Evolutionary conservation across 1,140 invertebrate genomes (phyloP).

Genomic region (Mercenaria mercenaria): DNA sequence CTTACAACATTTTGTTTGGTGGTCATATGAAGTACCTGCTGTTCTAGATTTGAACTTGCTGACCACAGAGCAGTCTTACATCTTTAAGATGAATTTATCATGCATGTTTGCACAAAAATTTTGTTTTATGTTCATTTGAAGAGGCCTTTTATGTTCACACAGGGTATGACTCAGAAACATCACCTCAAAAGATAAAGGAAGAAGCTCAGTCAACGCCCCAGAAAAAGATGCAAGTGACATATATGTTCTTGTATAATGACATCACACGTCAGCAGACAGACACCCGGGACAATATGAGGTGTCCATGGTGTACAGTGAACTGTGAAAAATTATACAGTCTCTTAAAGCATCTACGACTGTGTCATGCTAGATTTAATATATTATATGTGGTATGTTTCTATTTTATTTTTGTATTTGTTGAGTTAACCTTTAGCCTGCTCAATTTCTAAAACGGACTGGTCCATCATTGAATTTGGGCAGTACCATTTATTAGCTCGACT

Average conservation of each 20-base stretch:
- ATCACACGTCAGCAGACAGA: slow-evolving; percentile 98
- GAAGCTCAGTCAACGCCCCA: slow-evolving; percentile 73
- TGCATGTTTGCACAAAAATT: no score
- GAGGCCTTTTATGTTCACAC: background rate
- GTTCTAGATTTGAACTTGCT: no score
- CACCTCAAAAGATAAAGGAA: slow-evolving; percentile 63
- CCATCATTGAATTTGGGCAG: no score
- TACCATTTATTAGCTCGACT: no score
- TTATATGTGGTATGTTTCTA: slow-evolving; percentile 92
- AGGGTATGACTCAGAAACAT: slow-evolving; percentile 12
- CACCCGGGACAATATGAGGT: slow-evolving; percentile 95
- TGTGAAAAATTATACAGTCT: slow-evolving; percentile 95
- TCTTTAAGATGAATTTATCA: no score
- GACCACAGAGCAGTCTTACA: no score
- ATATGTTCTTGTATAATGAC: slow-evolving; percentile 98
- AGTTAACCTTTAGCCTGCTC: no score
- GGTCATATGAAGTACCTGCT: no score
- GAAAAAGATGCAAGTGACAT: slow-evolving; percentile 88
- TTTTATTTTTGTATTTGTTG: slow-evolving; percentile 72
- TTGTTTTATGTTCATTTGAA: no score
- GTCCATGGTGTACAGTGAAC: slow-evolving; percentile 97
- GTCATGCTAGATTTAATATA: slow-evolving; percentile 97
- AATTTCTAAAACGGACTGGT: no score
- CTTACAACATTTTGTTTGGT: no score
- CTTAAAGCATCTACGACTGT: slow-evolving; percentile 96